Conservation (phyloP, 2,113 vertebrate species). For the Hydrolagus affinis region DNA sequence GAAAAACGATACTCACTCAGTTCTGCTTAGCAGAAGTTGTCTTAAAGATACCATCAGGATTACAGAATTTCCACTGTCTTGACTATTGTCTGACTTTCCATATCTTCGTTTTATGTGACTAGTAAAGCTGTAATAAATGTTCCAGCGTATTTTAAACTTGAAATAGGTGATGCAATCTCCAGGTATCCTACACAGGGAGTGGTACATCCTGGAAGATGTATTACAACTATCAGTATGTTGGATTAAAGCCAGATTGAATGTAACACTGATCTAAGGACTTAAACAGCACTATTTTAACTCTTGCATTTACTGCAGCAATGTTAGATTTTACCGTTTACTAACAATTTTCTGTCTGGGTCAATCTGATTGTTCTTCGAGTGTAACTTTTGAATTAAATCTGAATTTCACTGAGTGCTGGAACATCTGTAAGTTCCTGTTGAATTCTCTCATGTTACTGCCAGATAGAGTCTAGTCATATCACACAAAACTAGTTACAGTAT, state of each 20-base stretch:
- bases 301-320: background rate
- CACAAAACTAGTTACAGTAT: no score
- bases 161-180: background rate
- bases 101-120: background rate
- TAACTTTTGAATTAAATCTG: no score
- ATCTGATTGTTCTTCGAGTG: no score
- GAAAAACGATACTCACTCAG: slow-evolving; percentile 58
- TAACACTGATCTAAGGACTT: background rate
- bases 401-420: no score
- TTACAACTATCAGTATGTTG: background rate
- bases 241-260: background rate
- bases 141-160: background rate
- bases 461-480: no score
- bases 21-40: slow-evolving; percentile 46
- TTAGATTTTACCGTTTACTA: no score
- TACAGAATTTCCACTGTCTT: slow-evolving; percentile 37
- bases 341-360: no score
- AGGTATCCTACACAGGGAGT: background rate
- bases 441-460: no score
- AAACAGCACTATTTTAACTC: background rate
- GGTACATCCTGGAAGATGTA: background rate
- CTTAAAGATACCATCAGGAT: slow-evolving; percentile 46
- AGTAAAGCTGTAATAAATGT: background rate
- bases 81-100: background rate
- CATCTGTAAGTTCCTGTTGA: no score